These are phyloP conservation scores for Condylostylus longicornis DNA, from an alignment of 1,140 invertebrate species.

Conservation along the genomic window DNA sequence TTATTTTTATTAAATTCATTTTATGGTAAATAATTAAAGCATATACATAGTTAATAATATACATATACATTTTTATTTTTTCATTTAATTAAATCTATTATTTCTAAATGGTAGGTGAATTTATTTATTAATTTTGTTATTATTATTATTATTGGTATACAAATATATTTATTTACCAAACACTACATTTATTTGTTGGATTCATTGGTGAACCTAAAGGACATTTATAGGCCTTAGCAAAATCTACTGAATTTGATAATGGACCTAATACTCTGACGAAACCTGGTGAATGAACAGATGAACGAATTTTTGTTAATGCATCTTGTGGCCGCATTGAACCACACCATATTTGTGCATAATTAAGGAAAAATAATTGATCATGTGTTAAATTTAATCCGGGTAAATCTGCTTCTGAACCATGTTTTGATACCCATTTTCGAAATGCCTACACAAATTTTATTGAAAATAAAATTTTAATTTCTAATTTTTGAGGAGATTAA, in stretches of 20 bases:
- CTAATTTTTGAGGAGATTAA: too few species aligned
- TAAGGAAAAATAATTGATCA: constrained; percentile 77
- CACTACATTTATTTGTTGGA: constrained; percentile 76
- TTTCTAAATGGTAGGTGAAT: too few species aligned
- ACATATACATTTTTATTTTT: too few species aligned
- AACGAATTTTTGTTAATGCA: constrained; percentile 82
- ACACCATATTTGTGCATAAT: constrained; percentile 91
- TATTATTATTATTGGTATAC: too few species aligned
- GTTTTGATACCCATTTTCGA: constrained; percentile 55
- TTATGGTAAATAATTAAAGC: too few species aligned
- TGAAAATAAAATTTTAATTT: background rate
- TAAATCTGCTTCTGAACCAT: constrained; percentile 54
- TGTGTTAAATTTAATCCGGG: constrained; percentile 71
- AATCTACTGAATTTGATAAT: constrained; percentile 82
- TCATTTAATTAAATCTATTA: too few species aligned
- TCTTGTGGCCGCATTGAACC: constrained; percentile 93
- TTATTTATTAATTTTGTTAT: too few species aligned
- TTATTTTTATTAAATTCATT: too few species aligned
- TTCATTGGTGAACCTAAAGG: constrained; percentile 74
- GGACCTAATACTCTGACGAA: constrained; percentile 82
- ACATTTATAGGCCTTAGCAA: constrained; percentile 69
- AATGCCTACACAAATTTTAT: constrained; percentile 42
- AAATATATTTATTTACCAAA: constrained; percentile 81
- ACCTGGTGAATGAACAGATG: constrained; percentile 89
- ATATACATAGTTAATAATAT: too few species aligned